phyloP scores from a whole-genome alignment of 2,113 vertebrate species.

The Halcyon malimbica region DNA sequence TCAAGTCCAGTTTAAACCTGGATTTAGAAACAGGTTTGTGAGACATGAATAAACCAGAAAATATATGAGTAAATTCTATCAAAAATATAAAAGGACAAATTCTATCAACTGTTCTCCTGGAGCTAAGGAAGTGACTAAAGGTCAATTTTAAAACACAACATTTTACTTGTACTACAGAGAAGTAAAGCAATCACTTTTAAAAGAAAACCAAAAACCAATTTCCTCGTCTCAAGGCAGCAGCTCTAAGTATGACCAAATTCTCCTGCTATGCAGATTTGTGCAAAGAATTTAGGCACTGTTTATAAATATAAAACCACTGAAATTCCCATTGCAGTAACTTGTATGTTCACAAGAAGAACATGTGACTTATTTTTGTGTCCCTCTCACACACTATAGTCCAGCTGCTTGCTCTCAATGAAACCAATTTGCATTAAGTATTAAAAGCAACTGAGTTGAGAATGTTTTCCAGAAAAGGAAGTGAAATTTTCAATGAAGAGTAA shows the following conservation, averaged over 20 bases:
- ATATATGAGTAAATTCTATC: not conserved
- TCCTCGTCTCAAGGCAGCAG: not conserved
- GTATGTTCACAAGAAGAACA: not conserved
- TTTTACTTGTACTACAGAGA: not conserved
- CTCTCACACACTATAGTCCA: not conserved
- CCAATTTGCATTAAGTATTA: not conserved
- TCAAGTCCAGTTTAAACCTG: not conserved
- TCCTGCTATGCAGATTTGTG: not conserved
- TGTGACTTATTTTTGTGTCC: not conserved
- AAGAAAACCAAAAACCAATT: not conserved
- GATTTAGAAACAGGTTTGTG: not conserved
- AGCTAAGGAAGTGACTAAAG: not conserved
- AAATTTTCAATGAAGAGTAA: not conserved
- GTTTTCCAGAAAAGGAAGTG: not conserved
- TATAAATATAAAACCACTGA: not conserved
- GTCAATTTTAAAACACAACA: not conserved
- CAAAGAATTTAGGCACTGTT: not conserved
- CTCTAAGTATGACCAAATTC: not conserved
- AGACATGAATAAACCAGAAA: not conserved
- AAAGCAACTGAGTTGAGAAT: not conserved
- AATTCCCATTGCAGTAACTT: not conserved
- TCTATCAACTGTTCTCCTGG: not conserved
- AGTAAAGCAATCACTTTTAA: not conserved
- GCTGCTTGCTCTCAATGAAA: not conserved
- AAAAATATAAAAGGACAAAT: not conserved